A percentile compares a stretch with the other conserved stretches of the same genome.
phyloP scores from a whole-genome alignment of 2,113 vertebrate genomes.

The Antechinus flavipes region DNA sequence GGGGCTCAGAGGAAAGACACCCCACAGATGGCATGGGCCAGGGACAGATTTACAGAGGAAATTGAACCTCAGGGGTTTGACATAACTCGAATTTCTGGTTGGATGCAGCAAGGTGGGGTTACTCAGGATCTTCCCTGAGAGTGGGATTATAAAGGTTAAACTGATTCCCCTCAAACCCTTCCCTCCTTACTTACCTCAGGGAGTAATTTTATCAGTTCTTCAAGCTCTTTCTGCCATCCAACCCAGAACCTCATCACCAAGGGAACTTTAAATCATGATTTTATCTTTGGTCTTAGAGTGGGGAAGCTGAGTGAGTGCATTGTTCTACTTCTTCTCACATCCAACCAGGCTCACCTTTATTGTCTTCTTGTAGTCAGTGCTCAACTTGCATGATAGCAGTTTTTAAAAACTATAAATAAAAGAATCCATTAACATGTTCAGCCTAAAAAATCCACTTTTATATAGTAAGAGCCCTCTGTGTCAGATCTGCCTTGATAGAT shows the following conservation, averaged over 20 bases:
- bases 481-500: neutral
- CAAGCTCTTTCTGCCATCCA: too few species aligned
- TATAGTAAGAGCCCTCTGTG: neutral
- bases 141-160: too few species aligned
- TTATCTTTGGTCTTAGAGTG: neutral
- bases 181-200: too few species aligned
- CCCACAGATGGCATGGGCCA: too few species aligned
- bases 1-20: too few species aligned
- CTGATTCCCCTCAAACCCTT: too few species aligned
- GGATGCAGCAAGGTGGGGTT: too few species aligned
- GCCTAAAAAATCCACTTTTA: neutral
- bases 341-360: neutral
- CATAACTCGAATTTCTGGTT: too few species aligned
- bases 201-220: too few species aligned
- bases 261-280: neutral
- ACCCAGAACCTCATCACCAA: neutral
- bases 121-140: too few species aligned
- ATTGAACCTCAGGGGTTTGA: too few species aligned
- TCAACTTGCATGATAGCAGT: neutral
- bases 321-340: neutral
- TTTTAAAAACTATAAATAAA: conserved; percentile 25
- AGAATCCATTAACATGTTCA: neutral
- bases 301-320: neutral
- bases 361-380: neutral
- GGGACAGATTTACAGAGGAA: too few species aligned